A percentile compares a stretch with the other conserved stretches of the same genome.
Conservation (phyloP, 2,113 vertebrate genomes). For the Alectura lathami region DNA sequence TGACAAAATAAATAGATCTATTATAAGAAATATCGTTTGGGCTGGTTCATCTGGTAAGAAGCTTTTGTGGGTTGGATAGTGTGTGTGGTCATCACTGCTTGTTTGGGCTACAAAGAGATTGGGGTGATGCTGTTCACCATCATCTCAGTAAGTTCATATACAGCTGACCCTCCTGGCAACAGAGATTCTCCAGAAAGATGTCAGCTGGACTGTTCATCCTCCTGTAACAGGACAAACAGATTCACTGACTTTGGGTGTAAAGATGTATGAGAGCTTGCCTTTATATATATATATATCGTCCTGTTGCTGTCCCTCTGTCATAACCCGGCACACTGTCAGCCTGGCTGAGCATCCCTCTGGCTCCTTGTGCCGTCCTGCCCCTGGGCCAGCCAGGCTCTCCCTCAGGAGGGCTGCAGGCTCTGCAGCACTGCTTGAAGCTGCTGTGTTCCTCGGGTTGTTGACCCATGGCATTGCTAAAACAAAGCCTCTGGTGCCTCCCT, state of each 20-base stretch:
- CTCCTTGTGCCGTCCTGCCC: neutral
- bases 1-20: neutral
- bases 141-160: neutral
- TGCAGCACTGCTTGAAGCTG: neutral
- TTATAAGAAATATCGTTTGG: neutral
- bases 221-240: neutral
- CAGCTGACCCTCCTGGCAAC: neutral
- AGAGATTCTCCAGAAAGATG: neutral
- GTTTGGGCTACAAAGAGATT: neutral
- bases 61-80: neutral
- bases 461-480: neutral
- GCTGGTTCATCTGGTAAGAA: neutral
- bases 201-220: neutral
- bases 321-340: neutral
- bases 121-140: neutral
- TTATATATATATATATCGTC: accelerated
- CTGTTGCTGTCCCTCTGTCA: neutral
- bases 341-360: neutral
- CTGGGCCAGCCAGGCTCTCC: neutral
- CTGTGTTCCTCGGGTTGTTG: neutral
- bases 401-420: neutral
- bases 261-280: neutral
- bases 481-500: neutral
- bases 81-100: neutral
- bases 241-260: neutral